These are phyloP conservation scores for Lacanobia wlatinum DNA, from an alignment of 2,888 invertebrate species.

Conservation along the genomic window DNA sequence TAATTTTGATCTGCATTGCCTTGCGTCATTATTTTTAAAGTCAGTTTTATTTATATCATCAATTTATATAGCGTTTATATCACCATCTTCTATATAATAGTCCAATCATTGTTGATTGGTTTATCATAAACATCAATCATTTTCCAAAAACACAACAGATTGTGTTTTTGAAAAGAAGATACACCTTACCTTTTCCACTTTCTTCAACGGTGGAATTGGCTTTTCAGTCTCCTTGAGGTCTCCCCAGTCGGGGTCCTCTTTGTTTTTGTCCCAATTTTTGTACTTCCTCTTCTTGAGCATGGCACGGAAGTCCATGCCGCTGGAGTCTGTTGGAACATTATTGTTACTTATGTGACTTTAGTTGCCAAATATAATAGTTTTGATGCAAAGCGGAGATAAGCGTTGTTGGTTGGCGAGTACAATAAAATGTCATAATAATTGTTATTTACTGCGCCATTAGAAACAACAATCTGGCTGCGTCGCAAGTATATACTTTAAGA, in stretches of 20 bases:
- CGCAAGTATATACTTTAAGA: not conserved
- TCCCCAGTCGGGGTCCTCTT: slow-evolving; percentile 98
- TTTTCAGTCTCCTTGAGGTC: slow-evolving; percentile 98
- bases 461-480: not conserved
- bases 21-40: slow-evolving; percentile 63
- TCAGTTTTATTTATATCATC: slow-evolving; percentile 59
- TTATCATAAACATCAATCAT: slow-evolving; percentile 18
- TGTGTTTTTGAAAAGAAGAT: slow-evolving; percentile 26
- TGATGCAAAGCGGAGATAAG: not conserved
- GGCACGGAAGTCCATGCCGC: slow-evolving; percentile 99
- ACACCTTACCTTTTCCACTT: slow-evolving; percentile 97
- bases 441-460: not conserved
- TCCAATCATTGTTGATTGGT: slow-evolving; percentile 22
- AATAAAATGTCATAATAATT: not conserved
- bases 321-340: slow-evolving; percentile 93
- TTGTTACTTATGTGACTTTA: slow-evolving; percentile 4
- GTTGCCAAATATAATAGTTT: not conserved
- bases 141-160: no score
- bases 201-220: slow-evolving; percentile 96
- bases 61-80: slow-evolving; percentile 75
- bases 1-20: slow-evolving; percentile 64
- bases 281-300: slow-evolving; percentile 99
- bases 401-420: not conserved
- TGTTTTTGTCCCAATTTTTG: slow-evolving; percentile 97
- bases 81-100: slow-evolving; percentile 75